Evolutionary conservation across 2,113 vertebrate genomes (phyloP), one percentile per base, ranked within the genome.

Genomic region (Triplophysa rosa): DNA sequence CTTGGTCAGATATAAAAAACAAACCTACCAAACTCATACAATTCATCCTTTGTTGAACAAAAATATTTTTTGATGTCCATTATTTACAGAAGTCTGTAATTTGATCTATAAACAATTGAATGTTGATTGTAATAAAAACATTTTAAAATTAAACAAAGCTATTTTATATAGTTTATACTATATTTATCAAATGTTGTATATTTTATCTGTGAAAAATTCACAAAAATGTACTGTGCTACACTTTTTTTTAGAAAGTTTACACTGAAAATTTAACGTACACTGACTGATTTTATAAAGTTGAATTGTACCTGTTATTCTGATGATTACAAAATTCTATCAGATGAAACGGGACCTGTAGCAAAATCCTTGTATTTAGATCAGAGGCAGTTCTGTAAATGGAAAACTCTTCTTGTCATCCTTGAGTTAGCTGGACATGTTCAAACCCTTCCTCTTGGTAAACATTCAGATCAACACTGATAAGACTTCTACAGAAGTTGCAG

Each of bases 401-500:
- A 24, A 73, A 42, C 17, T 69, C 70, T 65, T 78, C 16, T 67
- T 33, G 72, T 80, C 70, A 40, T 64, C 24, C 67, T 74, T 62
- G 63, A 75, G 14, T 80, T 69, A 65, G 42, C 64, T 24, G 49
- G 62, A 68, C 56, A 73, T n/a, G 71, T 66, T 78, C 83, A 82
- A 76, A 71, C 80, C 83, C 80, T 84, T 84, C 83, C 83, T 65
- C 64, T 64, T 52, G 71, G 77, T 84, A 82, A 84, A 84, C 83
- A 82, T 21, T 79, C 17, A 59, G 80, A 84, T 84, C n/a, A 56
- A 71, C 23, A 26, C 49, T 82, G 83, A 82, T 82, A 82, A 81
- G 26, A 47, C 40, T 37, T 37, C 33, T 37, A 8, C 33, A 37
- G 16, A 65, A 62, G n/a, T 63, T 17, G 40, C n/a, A 4, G 16